Base-by-base conservation (phyloP, 2,888 invertebrate species). In the Junonia oenone region DNA sequence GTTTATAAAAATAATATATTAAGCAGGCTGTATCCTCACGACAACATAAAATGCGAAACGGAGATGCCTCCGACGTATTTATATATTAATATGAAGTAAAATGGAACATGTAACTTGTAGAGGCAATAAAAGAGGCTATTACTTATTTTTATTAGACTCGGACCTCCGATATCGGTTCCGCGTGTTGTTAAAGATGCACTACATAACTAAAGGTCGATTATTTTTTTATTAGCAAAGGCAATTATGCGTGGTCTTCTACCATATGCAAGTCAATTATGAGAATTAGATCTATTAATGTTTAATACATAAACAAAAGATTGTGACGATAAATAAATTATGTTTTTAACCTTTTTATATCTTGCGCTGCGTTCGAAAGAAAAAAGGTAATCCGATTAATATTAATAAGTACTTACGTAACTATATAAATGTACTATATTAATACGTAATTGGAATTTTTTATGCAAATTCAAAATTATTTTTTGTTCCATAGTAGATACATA, bases 121-220 rank as follows among this genome's bases (percentile, higher is more conserved):
- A 35, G 40, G 45, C 55, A 61, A 61, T 62, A 64, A 62, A 59
- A 65, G 61, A 58, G 22, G 56, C 61, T 53, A 61, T 64, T 60
- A 63, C 56, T 63, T 59, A 61, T 61, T 62, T 64, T 60, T 61
- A 59, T 53, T 55, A 51, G 65, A 65, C 61, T 53, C 54, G 52
- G 65, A 65, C 61, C 62, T 52, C 58, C 62, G 58, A 59, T 63
- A 61, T 62, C 58, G 59, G 45, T 51, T 58, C 55, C 26, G 43
- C 56, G 61, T 59, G 66, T 69, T 78, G 78, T 80, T 19, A 22
- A 29, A 54, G 29, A 37, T 48, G 71, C 68, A 65, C 47, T 62
- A 55, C 51, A 14, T 66, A 84, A n/a, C n/a, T n/a, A n/a, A 86
- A 83, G 80, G 83, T 81, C 75, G 71, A 69, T 67, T 69, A 33